Base-by-base conservation (phyloP, 1,140 invertebrate species). In the Leptonema lineaticorne region DNA sequence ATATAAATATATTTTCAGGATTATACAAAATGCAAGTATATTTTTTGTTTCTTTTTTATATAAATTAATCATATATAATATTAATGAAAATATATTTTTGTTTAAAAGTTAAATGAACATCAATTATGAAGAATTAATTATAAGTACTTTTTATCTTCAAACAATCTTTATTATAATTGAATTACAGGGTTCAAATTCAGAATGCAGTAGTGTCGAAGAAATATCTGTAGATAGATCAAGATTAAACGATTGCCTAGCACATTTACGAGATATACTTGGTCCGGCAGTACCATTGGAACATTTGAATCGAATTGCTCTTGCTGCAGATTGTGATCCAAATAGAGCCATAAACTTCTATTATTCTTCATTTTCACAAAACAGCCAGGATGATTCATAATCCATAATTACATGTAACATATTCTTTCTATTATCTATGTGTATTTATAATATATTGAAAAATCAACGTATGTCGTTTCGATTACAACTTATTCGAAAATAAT, bases 291-390 rank as follows among this genome's bases (percentile, higher is more conserved):
- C 84, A 29, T 69, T 81, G 63, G 79, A 84, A 28, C 78, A 80
- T 56, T 76, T 87, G 14, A 78, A 85, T 14, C 74, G 79, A 58
- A 77, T 86, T 29, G 79, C 83, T 7, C 71, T 86, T 48, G 85
- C 86, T 20, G 85, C 85, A 9, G 86, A 87, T 73, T 87, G 83
- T 73, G 84, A 87, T 75, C 75, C 85, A 22, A 85, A 86, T 73
- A 74, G 86, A 70, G 86, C 86, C 8, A 78, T 87, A 30, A 87
- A 87, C 28, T 59, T 33, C 33, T 59, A 59, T 30, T 59, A 59
- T 30, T 59, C 24, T 59, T 37, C 28, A 33, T 2, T 11, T 24
- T 9, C 20, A 26, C 20, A 9, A 53, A 26, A 53, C 27, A 11
- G 4, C n/a, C 50, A 5, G 22, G 22, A 53, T 8, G 20, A 11